Evolutionary conservation across 2,113 vertebrate species (phyloP).

Genomic region (Python bivittatus): DNA sequence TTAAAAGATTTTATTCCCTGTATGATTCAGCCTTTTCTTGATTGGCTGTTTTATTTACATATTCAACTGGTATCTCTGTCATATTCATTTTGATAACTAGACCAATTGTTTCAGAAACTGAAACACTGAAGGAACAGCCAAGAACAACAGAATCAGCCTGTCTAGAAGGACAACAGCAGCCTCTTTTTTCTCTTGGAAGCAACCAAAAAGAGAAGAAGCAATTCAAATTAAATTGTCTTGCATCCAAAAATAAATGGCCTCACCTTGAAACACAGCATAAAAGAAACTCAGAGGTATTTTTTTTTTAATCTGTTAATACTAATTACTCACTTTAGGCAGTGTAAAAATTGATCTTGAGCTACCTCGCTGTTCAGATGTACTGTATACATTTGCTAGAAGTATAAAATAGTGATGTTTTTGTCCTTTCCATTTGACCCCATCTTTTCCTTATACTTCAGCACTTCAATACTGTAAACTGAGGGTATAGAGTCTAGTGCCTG

Average conservation of each 20-base stretch:
- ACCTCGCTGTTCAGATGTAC: not conserved
- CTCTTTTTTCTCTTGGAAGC: slow-evolving; percentile 42
- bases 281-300: slow-evolving; percentile 64
- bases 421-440: not conserved
- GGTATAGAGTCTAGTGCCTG: not conserved
- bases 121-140: slow-evolving; percentile 49
- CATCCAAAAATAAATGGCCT: slow-evolving; percentile 47
- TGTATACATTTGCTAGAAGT: not conserved
- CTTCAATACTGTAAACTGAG: not conserved
- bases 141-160: slow-evolving; percentile 41
- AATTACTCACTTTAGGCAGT: not conserved
- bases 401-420: not conserved
- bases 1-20: not conserved
- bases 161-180: slow-evolving; percentile 56
- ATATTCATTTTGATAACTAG: slow-evolving; percentile 5
- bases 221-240: slow-evolving; percentile 42
- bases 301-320: not conserved
- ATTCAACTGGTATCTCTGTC: not conserved
- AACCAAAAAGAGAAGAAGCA: slow-evolving; percentile 55
- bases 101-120: slow-evolving; percentile 61
- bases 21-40: not conserved
- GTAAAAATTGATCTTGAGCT: not conserved
- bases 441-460: not conserved
- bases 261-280: slow-evolving; percentile 53
- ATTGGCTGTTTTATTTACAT: not conserved